These are phyloP conservation scores for Montipora capricornis DNA, from an alignment of 64 coral and sea anemone genomes.

Conservation along the genomic window DNA sequence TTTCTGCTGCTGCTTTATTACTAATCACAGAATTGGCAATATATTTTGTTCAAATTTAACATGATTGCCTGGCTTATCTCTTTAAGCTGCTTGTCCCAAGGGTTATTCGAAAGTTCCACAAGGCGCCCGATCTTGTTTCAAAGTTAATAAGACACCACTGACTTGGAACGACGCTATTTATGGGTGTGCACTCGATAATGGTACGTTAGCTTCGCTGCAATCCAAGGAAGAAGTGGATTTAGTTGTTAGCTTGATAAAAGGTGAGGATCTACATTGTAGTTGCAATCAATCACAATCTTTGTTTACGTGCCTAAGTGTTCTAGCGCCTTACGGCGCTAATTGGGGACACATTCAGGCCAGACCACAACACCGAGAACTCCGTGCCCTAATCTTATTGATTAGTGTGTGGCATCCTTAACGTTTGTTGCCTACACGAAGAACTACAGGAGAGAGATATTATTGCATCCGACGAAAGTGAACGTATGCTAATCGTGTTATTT, in stretches of 20 bases:
- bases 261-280: neutral
- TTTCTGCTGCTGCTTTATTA: too few relatives aligned
- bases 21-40: too few relatives aligned
- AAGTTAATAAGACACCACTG: neutral
- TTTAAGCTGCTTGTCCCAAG: conserved; percentile 14
- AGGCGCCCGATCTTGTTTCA: conserved; percentile 29
- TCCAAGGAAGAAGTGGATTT: conserved; percentile 40
- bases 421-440: too few relatives aligned
- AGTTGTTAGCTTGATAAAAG: neutral
- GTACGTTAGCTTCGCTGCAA: conserved; percentile 46
- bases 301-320: too few relatives aligned
- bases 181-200: conserved; percentile 48
- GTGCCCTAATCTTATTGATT: too few relatives aligned
- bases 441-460: too few relatives aligned
- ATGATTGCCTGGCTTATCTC: neutral
- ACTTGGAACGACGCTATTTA: conserved; percentile 61
- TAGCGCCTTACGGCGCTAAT: too few relatives aligned
- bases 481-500: too few relatives aligned
- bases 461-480: too few relatives aligned
- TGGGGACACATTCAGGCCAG: too few relatives aligned
- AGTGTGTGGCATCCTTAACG: too few relatives aligned
- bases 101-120: conserved; percentile 35
- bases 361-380: too few relatives aligned
- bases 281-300: neutral
- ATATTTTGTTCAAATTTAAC: neutral